Conservation (phyloP, 2,797 vertebrate species). For the Denticeps clupeoides region DNA sequence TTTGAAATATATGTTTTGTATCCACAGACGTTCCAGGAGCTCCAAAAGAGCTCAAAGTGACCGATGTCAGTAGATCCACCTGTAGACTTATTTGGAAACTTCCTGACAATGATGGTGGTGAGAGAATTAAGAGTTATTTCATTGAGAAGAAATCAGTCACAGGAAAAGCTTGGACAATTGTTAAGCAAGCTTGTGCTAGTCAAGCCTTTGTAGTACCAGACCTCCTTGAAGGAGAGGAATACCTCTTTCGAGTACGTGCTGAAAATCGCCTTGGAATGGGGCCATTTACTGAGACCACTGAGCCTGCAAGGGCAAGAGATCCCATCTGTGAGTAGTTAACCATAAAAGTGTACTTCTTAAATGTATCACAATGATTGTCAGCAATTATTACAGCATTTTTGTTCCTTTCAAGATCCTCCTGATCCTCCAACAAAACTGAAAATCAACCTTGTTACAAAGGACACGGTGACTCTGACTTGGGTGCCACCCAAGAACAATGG, state of each 20-base stretch:
- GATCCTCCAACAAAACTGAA: constrained; percentile 90
- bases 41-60: constrained; percentile 87
- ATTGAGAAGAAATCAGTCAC: constrained; percentile 85
- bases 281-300: constrained; percentile 73
- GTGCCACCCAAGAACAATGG: constrained; percentile 90
- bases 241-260: constrained; percentile 87
- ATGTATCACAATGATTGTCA: not conserved
- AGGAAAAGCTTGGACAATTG: constrained; percentile 90
- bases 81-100: constrained; percentile 95
- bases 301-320: constrained; percentile 80
- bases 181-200: constrained; percentile 78
- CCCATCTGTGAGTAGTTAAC: constrained; percentile 78
- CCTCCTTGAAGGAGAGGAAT: constrained; percentile 86
- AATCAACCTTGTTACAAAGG: constrained; percentile 86
- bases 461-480: constrained; percentile 81
- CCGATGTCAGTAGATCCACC: constrained; percentile 80
- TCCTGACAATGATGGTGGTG: constrained; percentile 91
- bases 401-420: constrained; percentile 70
- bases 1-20: not conserved
- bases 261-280: constrained; percentile 91
- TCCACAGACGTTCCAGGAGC: constrained; percentile 65
- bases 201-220: constrained; percentile 83
- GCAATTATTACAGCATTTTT: constrained; percentile 12
- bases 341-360: not conserved
- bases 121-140: constrained; percentile 93